Base-by-base conservation (phyloP, 1,140 invertebrate species). In the Ostrea edulis region DNA sequence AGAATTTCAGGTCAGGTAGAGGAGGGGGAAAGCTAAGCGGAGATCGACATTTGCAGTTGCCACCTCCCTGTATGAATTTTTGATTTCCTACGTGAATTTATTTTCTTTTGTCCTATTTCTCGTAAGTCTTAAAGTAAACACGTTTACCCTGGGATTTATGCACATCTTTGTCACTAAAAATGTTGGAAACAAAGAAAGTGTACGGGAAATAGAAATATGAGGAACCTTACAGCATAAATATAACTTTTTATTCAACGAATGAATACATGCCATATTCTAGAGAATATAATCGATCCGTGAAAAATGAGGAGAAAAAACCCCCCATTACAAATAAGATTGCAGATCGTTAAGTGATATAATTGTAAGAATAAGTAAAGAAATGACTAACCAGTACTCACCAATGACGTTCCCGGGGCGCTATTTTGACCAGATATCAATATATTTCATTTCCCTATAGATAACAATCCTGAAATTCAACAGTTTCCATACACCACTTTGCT, bases 1-100 rank as follows among this genome's bases (percentile, higher is more conserved):
- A 62, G 55, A 62, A 62, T 62, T 62, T 62, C n/a, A 62, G 55
- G 55, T 62, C 55, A 62, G 55, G 55, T 20, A 44, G 55, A 62
- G 55, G 14, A 20, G 14, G 55, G 14, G 14, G 14, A 20, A 58
- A 58, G n/a, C n/a, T 5, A 62, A 0, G 1, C 17, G 55, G 55
- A n/a, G 14, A 62, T 62, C 55, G 14, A 62, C 55, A 17, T 17
- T n/a, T 62, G 55, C 55, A 62, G 55, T 62, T 5, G 5, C 35
- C 5, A 44, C 55, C 55, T 17, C 7, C 14, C 55, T 62, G 55
- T 17, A 7, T 44, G 35, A 44, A 44, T 62, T 62, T 20, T 62
- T 17, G 20, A 7, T 44, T 62, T 20, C 55, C 17, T 62, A 44
- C 4, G 17, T 17, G 20, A 8, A 62, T 62, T n/a, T n/a, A 7